Conservation (phyloP, 2,797 vertebrate genomes). For the Nannoperca obscura region DNA sequence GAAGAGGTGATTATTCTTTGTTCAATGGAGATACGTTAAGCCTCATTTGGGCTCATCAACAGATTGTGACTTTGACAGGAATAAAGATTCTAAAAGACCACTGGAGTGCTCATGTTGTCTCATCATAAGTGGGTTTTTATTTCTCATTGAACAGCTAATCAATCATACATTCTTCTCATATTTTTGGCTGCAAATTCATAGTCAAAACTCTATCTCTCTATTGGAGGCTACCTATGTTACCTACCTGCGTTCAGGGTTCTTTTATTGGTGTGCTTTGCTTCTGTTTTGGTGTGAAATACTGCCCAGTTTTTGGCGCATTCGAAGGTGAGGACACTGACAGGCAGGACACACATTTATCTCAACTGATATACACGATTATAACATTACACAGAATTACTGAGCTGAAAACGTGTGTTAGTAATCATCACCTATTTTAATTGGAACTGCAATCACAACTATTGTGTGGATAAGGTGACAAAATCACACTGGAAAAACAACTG, state of each 20-base stretch:
- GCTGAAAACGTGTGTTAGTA: not conserved
- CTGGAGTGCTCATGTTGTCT: slow-evolving; percentile 15
- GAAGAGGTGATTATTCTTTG: slow-evolving; percentile 59
- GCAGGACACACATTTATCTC: not conserved
- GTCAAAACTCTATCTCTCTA: not conserved
- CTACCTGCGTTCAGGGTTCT: too few species aligned
- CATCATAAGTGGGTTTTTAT: slow-evolving; percentile 45
- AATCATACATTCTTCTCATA: slow-evolving; percentile 15
- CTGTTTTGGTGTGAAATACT: not conserved
- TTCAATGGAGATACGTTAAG: slow-evolving; percentile 39
- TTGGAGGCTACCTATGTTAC: not conserved
- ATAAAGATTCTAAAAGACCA: slow-evolving; percentile 32
- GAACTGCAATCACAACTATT: slow-evolving; percentile 1
- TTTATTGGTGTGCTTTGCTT: not conserved
- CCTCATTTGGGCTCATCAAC: slow-evolving; percentile 43
- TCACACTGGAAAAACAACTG: not conserved
- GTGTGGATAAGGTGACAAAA: not conserved
- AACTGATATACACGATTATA: not conserved
- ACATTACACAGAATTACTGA: not conserved
- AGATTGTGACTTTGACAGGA: slow-evolving; percentile 47
- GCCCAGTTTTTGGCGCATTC: not conserved
- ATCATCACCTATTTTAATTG: not conserved
- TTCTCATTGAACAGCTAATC: slow-evolving; percentile 50
- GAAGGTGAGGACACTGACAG: not conserved
- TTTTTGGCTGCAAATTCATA: not conserved